A percentile compares a stretch with the other conserved stretches of the same genome.
phyloP scores from a whole-genome alignment of 2,113 vertebrate genomes.

The Microcebus griseorufus region DNA sequence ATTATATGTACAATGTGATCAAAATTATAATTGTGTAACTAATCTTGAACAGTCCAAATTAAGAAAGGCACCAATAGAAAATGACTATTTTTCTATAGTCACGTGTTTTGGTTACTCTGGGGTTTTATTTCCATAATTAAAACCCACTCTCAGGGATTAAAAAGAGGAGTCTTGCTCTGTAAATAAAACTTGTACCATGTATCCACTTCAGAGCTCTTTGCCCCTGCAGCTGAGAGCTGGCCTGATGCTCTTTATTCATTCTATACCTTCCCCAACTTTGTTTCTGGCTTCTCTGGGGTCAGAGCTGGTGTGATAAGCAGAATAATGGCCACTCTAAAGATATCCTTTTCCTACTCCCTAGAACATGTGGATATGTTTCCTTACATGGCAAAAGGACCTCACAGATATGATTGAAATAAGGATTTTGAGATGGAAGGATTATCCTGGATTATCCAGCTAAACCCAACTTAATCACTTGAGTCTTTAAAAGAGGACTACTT shows the following conservation, averaged over 20 bases:
- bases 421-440: neutral
- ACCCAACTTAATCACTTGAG: neutral
- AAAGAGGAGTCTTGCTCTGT: neutral
- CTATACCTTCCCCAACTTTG: neutral
- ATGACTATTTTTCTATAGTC: neutral
- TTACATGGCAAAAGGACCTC: neutral
- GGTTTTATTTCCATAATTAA: constrained; percentile 18
- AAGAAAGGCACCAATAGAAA: neutral
- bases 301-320: neutral
- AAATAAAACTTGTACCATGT: neutral
- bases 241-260: neutral
- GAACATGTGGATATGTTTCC: neutral
- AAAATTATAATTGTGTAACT: neutral
- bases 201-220: neutral
- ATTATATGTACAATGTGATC: neutral
- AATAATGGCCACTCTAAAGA: neutral
- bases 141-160: constrained; percentile 4
- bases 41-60: neutral
- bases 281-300: neutral
- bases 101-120: neutral
- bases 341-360: neutral
- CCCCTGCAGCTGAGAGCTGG: neutral
- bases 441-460: neutral
- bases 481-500: neutral
- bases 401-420: neutral